Evolutionary conservation across 2,888 invertebrate genomes (phyloP).

Genomic region (Chrysolina oricalcia): DNA sequence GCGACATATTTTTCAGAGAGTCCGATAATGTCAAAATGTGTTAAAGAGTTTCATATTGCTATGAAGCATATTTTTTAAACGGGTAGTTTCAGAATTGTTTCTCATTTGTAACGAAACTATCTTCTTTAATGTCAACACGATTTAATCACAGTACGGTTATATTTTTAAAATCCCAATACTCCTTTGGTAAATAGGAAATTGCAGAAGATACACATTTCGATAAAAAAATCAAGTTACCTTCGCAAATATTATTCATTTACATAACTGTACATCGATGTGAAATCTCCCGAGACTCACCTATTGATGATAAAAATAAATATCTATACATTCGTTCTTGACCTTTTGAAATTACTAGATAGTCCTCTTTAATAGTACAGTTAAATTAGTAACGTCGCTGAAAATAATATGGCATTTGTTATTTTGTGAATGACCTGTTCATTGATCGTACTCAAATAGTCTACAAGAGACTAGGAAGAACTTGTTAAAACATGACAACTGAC

Average conservation of each 20-base stretch:
- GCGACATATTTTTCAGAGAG: no score
- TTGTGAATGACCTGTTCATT: not conserved
- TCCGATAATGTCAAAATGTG: no score
- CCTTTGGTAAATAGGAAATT: conserved; percentile 11
- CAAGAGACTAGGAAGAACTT: no score
- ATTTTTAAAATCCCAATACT: not conserved
- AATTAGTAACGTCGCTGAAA: not conserved
- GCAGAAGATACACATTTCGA: not conserved
- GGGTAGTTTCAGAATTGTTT: no score
- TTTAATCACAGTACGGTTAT: no score
- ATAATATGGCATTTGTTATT: not conserved
- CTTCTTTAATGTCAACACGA: not conserved
- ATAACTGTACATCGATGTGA: conserved; percentile 14
- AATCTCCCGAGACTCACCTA: conserved; percentile 31
- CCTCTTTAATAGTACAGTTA: conserved; percentile 4
- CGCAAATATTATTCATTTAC: conserved; percentile 19
- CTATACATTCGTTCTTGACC: conserved; percentile 37
- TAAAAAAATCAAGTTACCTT: not conserved
- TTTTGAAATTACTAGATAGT: conserved; percentile 30
- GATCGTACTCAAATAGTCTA: not conserved
- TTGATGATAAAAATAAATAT: conserved; percentile 28
- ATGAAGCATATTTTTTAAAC: no score
- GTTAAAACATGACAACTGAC: no score
- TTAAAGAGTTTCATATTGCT: no score
- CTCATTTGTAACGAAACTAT: not conserved